Conservation (phyloP, 2,797 vertebrate genomes). For the Anolis apletophallus region DNA sequence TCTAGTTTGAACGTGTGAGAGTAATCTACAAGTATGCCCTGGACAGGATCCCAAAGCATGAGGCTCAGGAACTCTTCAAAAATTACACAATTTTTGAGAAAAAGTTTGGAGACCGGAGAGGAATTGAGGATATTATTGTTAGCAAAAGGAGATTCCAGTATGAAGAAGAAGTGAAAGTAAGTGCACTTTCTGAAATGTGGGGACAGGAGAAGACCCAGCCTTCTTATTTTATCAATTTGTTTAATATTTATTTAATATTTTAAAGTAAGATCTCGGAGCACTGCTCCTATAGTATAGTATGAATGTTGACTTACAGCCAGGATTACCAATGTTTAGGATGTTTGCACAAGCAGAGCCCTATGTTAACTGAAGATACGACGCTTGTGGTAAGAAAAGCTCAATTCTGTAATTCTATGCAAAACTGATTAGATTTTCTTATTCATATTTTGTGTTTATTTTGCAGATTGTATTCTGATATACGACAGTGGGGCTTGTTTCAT, state of each 20-base stretch:
- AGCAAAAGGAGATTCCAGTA: conserved; percentile 97
- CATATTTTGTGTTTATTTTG: neutral
- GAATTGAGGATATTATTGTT: conserved; percentile 98
- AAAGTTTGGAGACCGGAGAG: conserved; percentile 94
- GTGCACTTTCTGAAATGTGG: neutral
- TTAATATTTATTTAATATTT: too few species aligned
- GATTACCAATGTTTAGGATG: neutral
- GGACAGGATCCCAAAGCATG: conserved; percentile 94
- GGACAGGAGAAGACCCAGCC: neutral
- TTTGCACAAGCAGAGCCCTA: too few species aligned
- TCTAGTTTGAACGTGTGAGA: conserved; percentile 94
- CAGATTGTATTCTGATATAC: neutral
- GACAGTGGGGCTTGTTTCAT: too few species aligned
- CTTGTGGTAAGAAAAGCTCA: neutral
- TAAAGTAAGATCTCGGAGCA: too few species aligned
- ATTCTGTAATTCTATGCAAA: neutral
- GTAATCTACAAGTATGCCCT: conserved; percentile 97
- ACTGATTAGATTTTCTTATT: neutral
- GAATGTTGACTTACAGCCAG: neutral
- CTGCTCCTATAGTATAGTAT: neutral
- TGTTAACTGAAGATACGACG: neutral
- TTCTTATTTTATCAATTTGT: neutral
- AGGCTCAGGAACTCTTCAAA: conserved; percentile 97
- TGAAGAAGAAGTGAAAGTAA: conserved; percentile 97
- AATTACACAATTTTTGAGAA: conserved; percentile 98